Evolutionary conservation across 2,797 vertebrate genomes (phyloP).

Genomic region (Cirrhinus molitorella): DNA sequence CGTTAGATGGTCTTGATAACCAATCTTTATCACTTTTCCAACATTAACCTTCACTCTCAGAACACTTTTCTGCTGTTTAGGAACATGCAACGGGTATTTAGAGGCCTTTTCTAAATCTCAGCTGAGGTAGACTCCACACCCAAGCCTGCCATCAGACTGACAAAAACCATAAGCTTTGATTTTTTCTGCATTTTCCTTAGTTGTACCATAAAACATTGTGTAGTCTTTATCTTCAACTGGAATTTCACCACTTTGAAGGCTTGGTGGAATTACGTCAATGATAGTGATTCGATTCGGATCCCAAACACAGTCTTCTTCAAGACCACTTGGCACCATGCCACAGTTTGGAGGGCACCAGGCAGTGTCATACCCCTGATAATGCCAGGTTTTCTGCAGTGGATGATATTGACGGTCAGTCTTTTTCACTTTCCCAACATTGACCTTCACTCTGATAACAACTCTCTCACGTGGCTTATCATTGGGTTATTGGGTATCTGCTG

Average conservation of each 20-base stretch:
- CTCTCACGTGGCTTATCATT: accelerated
- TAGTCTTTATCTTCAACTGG: constrained; percentile 50
- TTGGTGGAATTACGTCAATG: constrained; percentile 3
- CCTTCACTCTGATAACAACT: constrained; percentile 64
- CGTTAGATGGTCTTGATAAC: constrained; percentile 17
- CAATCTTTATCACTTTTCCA: constrained; percentile 70
- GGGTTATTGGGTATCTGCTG: constrained; percentile 68
- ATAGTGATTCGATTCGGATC: constrained; percentile 54
- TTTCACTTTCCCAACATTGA: constrained; percentile 71
- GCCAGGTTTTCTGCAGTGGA: constrained; percentile 66
- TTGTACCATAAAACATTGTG: constrained; percentile 76
- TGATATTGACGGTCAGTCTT: constrained; percentile 52
- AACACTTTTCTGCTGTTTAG: constrained; percentile 51
- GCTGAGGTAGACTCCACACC: constrained; percentile 74
- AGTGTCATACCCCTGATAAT: constrained; percentile 41
- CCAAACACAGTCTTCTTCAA: constrained; percentile 75
- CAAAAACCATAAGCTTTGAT: constrained; percentile 45
- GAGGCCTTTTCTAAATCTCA: constrained; percentile 72
- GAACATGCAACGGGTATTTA: constrained; percentile 43
- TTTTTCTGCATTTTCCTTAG: accelerated
- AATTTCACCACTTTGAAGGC: background rate
- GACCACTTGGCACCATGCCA: constrained; percentile 46
- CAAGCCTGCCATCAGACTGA: constrained; percentile 66
- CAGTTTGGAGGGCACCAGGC: constrained; percentile 73
- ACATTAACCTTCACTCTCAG: constrained; percentile 65